These are phyloP conservation scores for Microtus richardsoni DNA, from an alignment of 2,113 vertebrate species.

Conservation along the genomic window DNA sequence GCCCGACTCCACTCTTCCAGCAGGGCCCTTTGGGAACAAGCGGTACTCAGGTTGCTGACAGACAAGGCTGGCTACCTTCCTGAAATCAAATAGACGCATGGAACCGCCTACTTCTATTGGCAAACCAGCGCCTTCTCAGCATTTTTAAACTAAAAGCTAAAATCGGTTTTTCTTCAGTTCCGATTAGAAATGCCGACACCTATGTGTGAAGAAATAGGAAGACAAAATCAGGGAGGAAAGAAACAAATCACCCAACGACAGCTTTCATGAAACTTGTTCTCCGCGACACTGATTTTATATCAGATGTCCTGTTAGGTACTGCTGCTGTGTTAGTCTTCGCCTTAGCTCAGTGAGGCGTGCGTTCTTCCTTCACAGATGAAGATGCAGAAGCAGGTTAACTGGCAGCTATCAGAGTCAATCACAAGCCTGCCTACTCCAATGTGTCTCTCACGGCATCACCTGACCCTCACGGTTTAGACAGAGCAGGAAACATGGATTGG, in stretches of 20 bases:
- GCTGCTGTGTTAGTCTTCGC: background rate
- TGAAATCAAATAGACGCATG: slow-evolving; percentile 69
- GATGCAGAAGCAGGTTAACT: background rate
- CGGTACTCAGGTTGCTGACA: slow-evolving; percentile 70
- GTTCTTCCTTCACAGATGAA: slow-evolving; percentile 60
- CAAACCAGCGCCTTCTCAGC: slow-evolving; percentile 27
- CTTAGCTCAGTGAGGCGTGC: background rate
- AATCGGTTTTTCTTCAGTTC: slow-evolving; percentile 7
- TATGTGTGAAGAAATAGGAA: background rate
- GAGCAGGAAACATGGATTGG: background rate
- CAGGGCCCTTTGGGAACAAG: slow-evolving; percentile 66
- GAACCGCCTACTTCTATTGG: slow-evolving; percentile 50
- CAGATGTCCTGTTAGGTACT: background rate
- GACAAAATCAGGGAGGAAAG: background rate
- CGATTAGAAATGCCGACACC: background rate
- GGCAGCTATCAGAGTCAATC: slow-evolving; percentile 16
- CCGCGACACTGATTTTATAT: background rate
- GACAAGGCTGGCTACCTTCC: slow-evolving; percentile 70
- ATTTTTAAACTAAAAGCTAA: slow-evolving; percentile 48
- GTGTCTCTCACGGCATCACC: background rate
- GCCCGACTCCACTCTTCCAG: slow-evolving; percentile 69
- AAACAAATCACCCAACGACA: background rate
- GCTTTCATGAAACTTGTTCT: slow-evolving; percentile 22
- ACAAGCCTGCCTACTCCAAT: background rate
- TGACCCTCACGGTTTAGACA: background rate